Conservation (phyloP, 2,797 vertebrate genomes). For the Linurgus olivaceus region DNA sequence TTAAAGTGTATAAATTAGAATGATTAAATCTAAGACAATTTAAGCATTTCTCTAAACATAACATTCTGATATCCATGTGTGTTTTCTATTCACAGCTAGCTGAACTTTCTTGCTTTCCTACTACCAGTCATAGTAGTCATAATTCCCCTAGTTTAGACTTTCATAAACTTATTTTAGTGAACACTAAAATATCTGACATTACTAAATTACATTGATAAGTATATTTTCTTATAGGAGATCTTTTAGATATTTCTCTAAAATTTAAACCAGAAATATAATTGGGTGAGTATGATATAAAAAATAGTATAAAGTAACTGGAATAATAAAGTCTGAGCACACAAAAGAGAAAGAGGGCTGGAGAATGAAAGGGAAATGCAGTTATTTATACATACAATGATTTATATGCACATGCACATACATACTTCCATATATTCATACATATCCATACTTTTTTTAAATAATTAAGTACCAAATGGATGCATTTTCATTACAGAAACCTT, state of each 20-base stretch:
- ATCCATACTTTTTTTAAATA: not conserved
- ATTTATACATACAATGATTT: not conserved
- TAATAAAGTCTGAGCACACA: not conserved
- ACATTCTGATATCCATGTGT: not conserved
- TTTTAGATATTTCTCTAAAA: not conserved
- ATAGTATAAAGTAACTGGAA: not conserved
- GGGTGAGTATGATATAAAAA: not conserved
- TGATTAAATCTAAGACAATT: conserved; percentile 7
- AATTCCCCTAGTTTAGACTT: not conserved
- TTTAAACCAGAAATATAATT: not conserved
- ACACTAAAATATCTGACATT: not conserved
- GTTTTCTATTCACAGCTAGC: not conserved
- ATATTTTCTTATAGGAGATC: not conserved
- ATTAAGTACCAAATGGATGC: not conserved
- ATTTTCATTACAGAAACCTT: not conserved
- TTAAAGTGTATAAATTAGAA: conserved; percentile 34
- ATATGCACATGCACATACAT: not conserved
- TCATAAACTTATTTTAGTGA: not conserved
- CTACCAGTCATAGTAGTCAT: not conserved
- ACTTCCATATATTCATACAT: not conserved
- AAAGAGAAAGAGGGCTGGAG: not conserved
- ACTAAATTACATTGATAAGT: not conserved
- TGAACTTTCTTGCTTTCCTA: not conserved
- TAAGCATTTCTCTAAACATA: conserved; percentile 19
- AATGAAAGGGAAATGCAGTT: not conserved